Conservation (phyloP, 2,888 invertebrate species). For the Andrena flavipes region DNA sequence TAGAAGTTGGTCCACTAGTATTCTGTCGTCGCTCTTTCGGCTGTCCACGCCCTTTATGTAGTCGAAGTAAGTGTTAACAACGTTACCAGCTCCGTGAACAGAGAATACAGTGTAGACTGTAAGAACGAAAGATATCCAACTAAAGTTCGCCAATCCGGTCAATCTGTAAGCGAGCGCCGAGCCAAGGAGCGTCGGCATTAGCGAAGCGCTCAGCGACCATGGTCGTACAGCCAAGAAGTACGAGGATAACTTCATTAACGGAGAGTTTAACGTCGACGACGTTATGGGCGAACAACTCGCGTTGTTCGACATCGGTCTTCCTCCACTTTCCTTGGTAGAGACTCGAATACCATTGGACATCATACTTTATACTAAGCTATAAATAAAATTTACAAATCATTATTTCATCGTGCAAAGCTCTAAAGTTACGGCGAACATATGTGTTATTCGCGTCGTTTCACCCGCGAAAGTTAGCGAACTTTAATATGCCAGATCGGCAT, state of each 20-base stretch:
- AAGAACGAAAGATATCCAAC: conserved; percentile 91
- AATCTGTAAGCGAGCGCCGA: conserved; percentile 95
- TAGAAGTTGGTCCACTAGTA: conserved; percentile 96
- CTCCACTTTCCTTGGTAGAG: conserved; percentile 54
- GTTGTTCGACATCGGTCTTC: conserved; percentile 55
- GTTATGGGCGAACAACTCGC: conserved; percentile 61
- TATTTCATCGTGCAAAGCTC: not conserved
- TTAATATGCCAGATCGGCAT: not conserved
- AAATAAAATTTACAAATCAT: conserved; percentile 37
- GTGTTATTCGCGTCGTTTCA: too few relatives aligned
- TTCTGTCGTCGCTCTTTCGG: conserved; percentile 96
- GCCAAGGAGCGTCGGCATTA: conserved; percentile 96
- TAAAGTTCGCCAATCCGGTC: conserved; percentile 91
- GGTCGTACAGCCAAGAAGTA: conserved; percentile 95
- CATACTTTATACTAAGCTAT: conserved; percentile 64
- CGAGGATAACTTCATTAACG: conserved; percentile 94
- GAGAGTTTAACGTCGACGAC: conserved; percentile 80
- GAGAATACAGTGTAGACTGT: conserved; percentile 95
- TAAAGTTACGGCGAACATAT: too few relatives aligned
- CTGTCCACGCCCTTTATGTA: conserved; percentile 97
- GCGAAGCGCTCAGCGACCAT: conserved; percentile 96
- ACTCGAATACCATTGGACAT: conserved; percentile 76
- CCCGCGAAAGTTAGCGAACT: not conserved
- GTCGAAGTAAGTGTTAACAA: conserved; percentile 98
- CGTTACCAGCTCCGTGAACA: conserved; percentile 98